Evolutionary conservation across 2,113 vertebrate genomes (phyloP).

Genomic region (Tachysurus vachellii): DNA sequence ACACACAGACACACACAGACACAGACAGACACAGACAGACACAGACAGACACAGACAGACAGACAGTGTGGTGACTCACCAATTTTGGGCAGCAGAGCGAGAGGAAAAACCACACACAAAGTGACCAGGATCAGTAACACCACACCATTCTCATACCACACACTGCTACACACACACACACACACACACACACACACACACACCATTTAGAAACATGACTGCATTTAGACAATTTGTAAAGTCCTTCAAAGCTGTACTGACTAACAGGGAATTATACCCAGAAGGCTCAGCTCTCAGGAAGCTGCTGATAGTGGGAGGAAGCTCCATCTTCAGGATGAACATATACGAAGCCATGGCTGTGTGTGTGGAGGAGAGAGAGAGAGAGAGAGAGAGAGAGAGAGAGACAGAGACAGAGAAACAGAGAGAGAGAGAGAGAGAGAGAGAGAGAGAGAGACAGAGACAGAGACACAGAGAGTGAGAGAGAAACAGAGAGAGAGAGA

Average conservation of each 20-base stretch:
- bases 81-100: conserved; percentile 89
- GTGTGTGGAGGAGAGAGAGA: conserved; percentile 54
- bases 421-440: conserved; percentile 34
- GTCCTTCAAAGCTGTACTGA: not conserved
- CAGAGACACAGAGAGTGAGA: no score
- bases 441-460: conserved; percentile 36
- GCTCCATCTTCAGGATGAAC: conserved; percentile 91
- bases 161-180: conserved; percentile 48
- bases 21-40: not conserved
- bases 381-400: conserved; percentile 22
- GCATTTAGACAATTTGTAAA: not conserved
- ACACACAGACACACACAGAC: not conserved
- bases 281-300: conserved; percentile 73
- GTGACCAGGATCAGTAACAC: conserved; percentile 81
- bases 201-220: not conserved
- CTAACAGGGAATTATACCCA: conserved; percentile 74
- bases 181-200: not conserved
- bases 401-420: no score
- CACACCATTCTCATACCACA: conserved; percentile 88
- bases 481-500: conserved; percentile 31
- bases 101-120: conserved; percentile 83
- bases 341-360: conserved; percentile 96
- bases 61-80: conserved; percentile 73
- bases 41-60: not conserved
- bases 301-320: conserved; percentile 83